phyloP scores from a whole-genome alignment of 2,888 invertebrate species.

The Cataglyphis rosenhaueri region DNA sequence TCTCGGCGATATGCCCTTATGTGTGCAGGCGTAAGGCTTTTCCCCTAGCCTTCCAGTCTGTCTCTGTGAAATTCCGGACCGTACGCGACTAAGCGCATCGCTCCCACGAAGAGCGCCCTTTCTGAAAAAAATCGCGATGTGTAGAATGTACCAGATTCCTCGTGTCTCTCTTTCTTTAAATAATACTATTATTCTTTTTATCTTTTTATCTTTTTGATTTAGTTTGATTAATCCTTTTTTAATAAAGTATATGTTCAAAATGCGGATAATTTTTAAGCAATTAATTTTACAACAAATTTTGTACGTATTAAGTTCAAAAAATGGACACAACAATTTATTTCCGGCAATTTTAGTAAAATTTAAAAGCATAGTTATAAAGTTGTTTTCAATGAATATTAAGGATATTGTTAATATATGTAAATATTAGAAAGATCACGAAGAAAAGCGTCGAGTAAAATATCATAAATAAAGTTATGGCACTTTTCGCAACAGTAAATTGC shows the following conservation, averaged over 20 bases:
- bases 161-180: slow-evolving; percentile 16
- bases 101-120: slow-evolving; percentile 43
- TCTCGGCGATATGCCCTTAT: slow-evolving; percentile 76
- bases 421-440: background rate
- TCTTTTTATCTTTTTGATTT: background rate
- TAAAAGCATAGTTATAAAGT: background rate
- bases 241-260: slow-evolving; percentile 4
- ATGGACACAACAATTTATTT: background rate
- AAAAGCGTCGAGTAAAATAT: background rate
- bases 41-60: slow-evolving; percentile 63
- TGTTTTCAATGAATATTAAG: slow-evolving; percentile 1
- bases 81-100: slow-evolving; percentile 58
- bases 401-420: background rate
- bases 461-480: slow-evolving; percentile 19
- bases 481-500: slow-evolving; percentile 26
- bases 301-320: background rate
- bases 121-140: slow-evolving; percentile 34
- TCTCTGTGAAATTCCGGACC: slow-evolving; percentile 76
- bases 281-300: background rate
- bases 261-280: background rate
- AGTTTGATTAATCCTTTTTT: background rate
- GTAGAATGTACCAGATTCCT: slow-evolving; percentile 26
- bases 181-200: background rate
- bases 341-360: slow-evolving; percentile 7
- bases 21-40: slow-evolving; percentile 57